These are phyloP conservation scores for Zosterops lateralis DNA, from an alignment of 2,113 vertebrate genomes.

Conservation along the genomic window DNA sequence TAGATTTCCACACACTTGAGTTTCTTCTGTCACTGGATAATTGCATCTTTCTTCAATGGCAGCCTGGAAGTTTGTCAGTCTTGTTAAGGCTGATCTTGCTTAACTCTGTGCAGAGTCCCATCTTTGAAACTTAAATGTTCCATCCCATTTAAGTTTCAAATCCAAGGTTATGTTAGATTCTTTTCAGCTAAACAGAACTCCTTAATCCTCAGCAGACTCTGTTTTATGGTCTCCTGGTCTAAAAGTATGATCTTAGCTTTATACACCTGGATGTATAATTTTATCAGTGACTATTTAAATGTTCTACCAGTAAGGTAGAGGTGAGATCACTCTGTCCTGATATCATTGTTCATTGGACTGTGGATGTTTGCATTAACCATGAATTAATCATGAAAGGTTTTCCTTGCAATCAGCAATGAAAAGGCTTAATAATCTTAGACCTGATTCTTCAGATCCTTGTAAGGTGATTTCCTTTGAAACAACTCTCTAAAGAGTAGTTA, in stretches of 20 bases:
- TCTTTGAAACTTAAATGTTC: background rate
- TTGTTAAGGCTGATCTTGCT: background rate
- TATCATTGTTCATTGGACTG: background rate
- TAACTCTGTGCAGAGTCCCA: background rate
- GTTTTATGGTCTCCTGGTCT: background rate
- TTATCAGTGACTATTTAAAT: background rate
- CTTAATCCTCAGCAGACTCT: background rate
- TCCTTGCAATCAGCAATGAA: background rate
- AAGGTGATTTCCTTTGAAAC: background rate
- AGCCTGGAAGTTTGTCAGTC: background rate
- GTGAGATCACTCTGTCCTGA: background rate
- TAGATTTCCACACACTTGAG: background rate
- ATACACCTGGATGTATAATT: background rate
- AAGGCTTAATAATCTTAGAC: background rate
- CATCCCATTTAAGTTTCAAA: background rate
- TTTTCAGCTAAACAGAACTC: background rate
- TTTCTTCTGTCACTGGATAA: background rate
- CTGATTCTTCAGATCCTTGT: background rate
- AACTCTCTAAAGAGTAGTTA: background rate
- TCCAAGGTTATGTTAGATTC: background rate
- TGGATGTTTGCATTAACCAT: background rate
- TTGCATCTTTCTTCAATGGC: background rate
- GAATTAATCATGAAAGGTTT: background rate
- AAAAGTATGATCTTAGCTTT: background rate
- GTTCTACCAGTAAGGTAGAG: background rate